Conservation (phyloP, 1,140 invertebrate genomes). For the Apis florea region DNA sequence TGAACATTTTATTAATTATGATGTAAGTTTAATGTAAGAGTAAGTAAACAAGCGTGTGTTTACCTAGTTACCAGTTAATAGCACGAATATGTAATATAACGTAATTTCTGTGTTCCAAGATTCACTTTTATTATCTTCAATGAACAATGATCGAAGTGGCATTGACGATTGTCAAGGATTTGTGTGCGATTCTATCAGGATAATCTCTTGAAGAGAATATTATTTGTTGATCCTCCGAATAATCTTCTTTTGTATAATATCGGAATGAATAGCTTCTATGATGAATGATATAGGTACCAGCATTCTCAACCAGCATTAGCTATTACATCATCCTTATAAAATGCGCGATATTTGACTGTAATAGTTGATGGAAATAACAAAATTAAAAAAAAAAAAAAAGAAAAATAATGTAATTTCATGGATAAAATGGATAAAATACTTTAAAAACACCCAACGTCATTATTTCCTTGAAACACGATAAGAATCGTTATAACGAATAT, state of each 20-base stretch:
- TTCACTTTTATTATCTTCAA: slow-evolving; percentile 15
- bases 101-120: neutral
- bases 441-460: neutral
- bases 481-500: neutral
- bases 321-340: neutral
- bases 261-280: neutral
- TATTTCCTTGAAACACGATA: slow-evolving; percentile 4
- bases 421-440: neutral
- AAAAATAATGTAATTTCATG: neutral
- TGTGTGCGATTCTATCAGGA: neutral
- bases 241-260: neutral
- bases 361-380: neutral
- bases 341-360: neutral
- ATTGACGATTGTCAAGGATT: neutral
- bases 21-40: neutral
- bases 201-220: neutral
- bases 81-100: neutral
- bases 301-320: neutral
- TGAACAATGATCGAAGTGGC: neutral
- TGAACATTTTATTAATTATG: neutral
- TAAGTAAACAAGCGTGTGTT: neutral
- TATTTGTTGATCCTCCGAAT: neutral
- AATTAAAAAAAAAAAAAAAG: neutral
- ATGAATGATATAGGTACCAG: neutral
- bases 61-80: neutral